Evolutionary conservation across 2,797 vertebrate species (phyloP), one percentile per base, ranked within the genome.

Genomic region (Anguilla obscura): DNA sequence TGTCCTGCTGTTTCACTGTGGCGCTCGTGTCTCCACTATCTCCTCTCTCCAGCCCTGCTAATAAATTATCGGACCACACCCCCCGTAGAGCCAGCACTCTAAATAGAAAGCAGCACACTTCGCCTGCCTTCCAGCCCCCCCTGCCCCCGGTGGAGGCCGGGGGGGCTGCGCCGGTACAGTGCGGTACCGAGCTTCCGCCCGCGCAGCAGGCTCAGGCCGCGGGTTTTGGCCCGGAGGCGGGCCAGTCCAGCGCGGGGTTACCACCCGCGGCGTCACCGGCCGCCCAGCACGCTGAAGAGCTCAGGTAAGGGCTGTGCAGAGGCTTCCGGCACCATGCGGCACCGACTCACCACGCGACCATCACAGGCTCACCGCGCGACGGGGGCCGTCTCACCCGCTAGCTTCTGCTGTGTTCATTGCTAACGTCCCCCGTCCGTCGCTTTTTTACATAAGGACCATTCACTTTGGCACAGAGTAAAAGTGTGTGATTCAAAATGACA

Each of bases 91-190:
- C 97, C 95, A 96, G 97, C 95, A 98, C 98, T 92, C 94, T 99
- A 96, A 97, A 93, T 97, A 98, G 98, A 97, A 99, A 99, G 96
- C 98, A 98, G 96, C 98, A 99, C 94, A 95, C 96, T 79, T 97
- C 98, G 90, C 99, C 98, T 0, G 97, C 98, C 95, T 99, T 98
- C 97, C 98, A 99, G 94, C 99, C 99, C 4, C 99, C 98, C 36
- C 96, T 99, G 91, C 98, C 98, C 89, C 99, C 99, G 74, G 94
- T 96, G 89, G 99, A 99, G 96, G 95, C 95, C 93, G 94, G 91
- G 14, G 94, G 94, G 93, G 90, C 92, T 94, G 91, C 90, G 91
- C 93, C 91, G 89, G 92, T 92, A 90, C 96, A 95, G 89, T 85
- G 94, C 27, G 89, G 88, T 40, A 91, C 93, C 24, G 98, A 99